Evolutionary conservation across 1,140 invertebrate species (phyloP).

Genomic region (Eumaeus atala): DNA sequence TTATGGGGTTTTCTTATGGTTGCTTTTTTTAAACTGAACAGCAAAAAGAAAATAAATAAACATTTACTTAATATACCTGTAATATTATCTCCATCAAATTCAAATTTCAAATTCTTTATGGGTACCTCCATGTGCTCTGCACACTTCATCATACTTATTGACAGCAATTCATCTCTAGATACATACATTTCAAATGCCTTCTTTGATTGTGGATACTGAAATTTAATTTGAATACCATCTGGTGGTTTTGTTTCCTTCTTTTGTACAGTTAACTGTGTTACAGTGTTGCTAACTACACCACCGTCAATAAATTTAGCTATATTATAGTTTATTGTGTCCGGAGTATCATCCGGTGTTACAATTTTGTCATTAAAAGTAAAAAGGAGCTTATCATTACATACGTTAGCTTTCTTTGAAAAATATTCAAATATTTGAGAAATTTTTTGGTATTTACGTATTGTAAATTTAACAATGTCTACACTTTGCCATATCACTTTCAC

Average conservation of each 20-base stretch:
- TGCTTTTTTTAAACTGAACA: too few species aligned
- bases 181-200: slow-evolving; percentile 39
- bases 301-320: slow-evolving; percentile 60
- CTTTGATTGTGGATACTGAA: slow-evolving; percentile 49
- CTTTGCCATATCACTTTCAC: slow-evolving; percentile 58
- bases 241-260: neutral
- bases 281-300: slow-evolving; percentile 37
- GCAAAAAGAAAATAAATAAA: too few species aligned
- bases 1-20: too few species aligned
- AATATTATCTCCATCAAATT: slow-evolving; percentile 58
- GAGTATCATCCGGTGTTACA: slow-evolving; percentile 43
- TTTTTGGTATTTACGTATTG: slow-evolving; percentile 49
- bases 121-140: slow-evolving; percentile 46
- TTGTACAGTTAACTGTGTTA: slow-evolving; percentile 18
- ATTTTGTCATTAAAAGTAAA: slow-evolving; percentile 51
- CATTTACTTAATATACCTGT: slow-evolving; percentile 30
- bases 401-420: slow-evolving; percentile 40
- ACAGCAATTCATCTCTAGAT: slow-evolving; percentile 31
- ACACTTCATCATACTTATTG: slow-evolving; percentile 43
- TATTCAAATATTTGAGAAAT: slow-evolving; percentile 46
- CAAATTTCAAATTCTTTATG: slow-evolving; percentile 44
- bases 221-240: slow-evolving; percentile 42
- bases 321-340: slow-evolving; percentile 48
- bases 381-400: slow-evolving; percentile 37
- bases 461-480: slow-evolving; percentile 40